Percentiles rank a stretch among this genome's conserved stretches.
These are phyloP conservation scores for Lerista edwardsae DNA, from an alignment of 2,797 vertebrate genomes.

Conservation along the genomic window DNA sequence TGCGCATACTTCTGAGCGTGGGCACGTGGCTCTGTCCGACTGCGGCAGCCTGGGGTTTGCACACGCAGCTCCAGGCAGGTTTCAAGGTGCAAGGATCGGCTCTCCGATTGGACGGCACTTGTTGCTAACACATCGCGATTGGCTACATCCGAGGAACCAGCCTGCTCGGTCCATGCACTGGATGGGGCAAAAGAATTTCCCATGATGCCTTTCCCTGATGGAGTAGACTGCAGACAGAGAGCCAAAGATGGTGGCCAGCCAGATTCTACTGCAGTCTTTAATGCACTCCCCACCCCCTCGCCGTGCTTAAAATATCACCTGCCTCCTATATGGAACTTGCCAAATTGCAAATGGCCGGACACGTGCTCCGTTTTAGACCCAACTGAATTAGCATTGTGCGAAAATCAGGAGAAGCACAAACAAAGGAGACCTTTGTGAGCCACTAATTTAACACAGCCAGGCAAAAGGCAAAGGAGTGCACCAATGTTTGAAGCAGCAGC, in stretches of 20 bases:
- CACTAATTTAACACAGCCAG: no score
- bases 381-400: not conserved
- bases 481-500: no score
- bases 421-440: not conserved
- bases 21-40: no score
- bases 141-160: not conserved
- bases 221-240: not conserved
- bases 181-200: not conserved
- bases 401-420: not conserved
- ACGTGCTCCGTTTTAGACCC: not conserved
- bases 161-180: not conserved
- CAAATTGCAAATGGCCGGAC: not conserved
- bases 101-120: fast-evolving
- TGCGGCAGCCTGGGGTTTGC: not conserved
- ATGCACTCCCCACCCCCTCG: not conserved
- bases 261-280: not conserved
- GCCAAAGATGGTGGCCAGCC: no score
- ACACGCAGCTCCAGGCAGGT: fast-evolving
- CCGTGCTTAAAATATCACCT: no score
- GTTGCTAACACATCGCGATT: not conserved
- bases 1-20: not conserved
- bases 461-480: not conserved
- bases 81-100: fast-evolving
- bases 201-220: not conserved
- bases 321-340: no score